Conservation (phyloP, 1,140 invertebrate species). For the Dysdera silvatica region DNA sequence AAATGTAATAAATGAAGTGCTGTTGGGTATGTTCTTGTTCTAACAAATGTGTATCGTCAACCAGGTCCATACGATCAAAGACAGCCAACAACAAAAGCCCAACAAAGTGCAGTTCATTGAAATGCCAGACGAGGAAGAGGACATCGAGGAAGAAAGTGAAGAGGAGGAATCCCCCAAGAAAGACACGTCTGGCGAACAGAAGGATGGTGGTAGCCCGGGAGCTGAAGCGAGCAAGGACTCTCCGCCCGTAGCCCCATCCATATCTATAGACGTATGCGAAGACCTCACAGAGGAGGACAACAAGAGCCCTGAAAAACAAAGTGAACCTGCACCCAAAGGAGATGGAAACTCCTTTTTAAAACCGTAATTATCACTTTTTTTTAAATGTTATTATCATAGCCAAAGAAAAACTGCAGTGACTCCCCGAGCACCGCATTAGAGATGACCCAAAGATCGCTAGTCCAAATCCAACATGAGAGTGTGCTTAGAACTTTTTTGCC, state of each 20-base stretch:
- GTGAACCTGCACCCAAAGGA: too few relatives aligned
- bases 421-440: too few relatives aligned
- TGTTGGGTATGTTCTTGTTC: slow-evolving; percentile 1
- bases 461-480: too few relatives aligned
- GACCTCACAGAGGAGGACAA: slow-evolving; percentile 12
- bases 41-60: slow-evolving; percentile 11
- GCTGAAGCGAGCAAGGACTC: slow-evolving; percentile 2
- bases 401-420: too few relatives aligned
- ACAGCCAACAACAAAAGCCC: too few relatives aligned
- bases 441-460: too few relatives aligned
- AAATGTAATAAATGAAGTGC: background rate
- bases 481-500: too few relatives aligned
- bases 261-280: slow-evolving; percentile 19
- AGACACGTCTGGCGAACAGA: background rate
- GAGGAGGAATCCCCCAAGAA: slow-evolving; percentile 1
- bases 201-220: too few relatives aligned
- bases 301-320: too few relatives aligned
- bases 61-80: background rate
- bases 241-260: slow-evolving; percentile 5
- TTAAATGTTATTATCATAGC: too few relatives aligned
- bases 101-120: slow-evolving; percentile 27
- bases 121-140: slow-evolving; percentile 23
- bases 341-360: too few relatives aligned
- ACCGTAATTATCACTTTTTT: too few relatives aligned
- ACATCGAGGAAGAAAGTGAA: background rate